Evolutionary conservation across 2,797 vertebrate species (phyloP), one percentile per base, ranked within the genome.

Genomic region (Lepus townsendii): DNA sequence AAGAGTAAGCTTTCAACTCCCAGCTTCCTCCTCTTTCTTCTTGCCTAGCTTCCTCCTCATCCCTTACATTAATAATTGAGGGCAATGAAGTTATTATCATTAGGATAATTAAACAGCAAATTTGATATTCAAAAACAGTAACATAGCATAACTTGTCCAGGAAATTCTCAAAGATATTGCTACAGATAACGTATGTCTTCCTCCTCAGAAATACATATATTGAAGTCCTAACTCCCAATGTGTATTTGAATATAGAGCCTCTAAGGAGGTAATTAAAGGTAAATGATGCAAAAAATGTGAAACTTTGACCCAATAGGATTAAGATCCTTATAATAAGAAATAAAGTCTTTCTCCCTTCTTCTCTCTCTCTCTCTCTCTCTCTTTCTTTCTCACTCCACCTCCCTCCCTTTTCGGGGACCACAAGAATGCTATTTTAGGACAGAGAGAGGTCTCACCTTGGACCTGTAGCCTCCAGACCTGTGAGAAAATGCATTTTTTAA

Each of bases 401-500:
- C 26, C 87, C 11, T 42, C 24, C 7, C 19, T 12, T 24, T 35
- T 2, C 9, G 30, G 14, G 50, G 11, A 77, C 26, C 3, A 60
- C 26, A 27, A 3, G 63, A 83, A 62, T 5, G 32, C 63, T 35
- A 17, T 2, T 26, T 63, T 8, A 78, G 26, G 12, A 72, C 12
- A 11, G 32, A 84, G 8, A 80, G 4, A 60, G 9, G 1, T 5
- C 27, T 91, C 24, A 50, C 1, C 19, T 76, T 50, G 47, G 35
- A 30, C 5, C 7, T 62, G 24, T 27, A 86, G n/a, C 8, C 14
- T 84, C 16, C 5, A 73, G 13, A 93, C 50, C 13, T 82, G 30
- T 71, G 32, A 92, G 27, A 89, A 86, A 85, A 76, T 68, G 52
- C 42, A 78, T 32, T 78, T 71, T 90, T 90, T 42, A 42, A 78